Conservation (phyloP, 1,140 invertebrate species). For the Melipona quadrifasciata region DNA sequence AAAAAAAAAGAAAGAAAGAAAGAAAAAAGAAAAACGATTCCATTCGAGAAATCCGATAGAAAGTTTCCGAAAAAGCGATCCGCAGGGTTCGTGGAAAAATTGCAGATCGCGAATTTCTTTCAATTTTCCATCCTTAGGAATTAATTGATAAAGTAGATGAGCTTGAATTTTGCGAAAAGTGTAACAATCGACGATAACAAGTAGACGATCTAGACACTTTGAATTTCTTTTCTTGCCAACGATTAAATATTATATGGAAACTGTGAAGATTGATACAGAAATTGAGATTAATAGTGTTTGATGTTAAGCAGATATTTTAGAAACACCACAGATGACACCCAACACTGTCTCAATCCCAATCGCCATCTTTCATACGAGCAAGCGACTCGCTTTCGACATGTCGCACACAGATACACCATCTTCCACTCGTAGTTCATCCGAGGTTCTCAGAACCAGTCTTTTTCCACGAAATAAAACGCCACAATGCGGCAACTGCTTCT, state of each 20-base stretch:
- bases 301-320: neutral
- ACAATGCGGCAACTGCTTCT: neutral
- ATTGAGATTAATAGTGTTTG: neutral
- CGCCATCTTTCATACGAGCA: neutral
- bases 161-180: no score
- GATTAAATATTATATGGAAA: neutral
- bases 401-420: neutral
- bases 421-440: neutral
- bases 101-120: neutral
- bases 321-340: neutral
- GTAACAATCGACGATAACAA: no score
- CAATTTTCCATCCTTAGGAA: no score
- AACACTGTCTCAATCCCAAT: neutral
- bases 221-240: neutral
- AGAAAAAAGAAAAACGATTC: no score
- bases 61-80: neutral
- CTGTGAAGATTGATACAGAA: neutral
- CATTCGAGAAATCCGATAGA: no score
- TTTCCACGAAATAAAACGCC: neutral
- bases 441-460: neutral
- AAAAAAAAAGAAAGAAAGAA: no score
- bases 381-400: constrained; percentile 23
- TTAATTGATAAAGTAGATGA: no score
- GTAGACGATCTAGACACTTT: no score
- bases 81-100: neutral